A percentile compares a stretch with the other conserved stretches of the same genome.
Conservation (phyloP, 1,140 invertebrate species). For the Heliconius melpomene region DNA sequence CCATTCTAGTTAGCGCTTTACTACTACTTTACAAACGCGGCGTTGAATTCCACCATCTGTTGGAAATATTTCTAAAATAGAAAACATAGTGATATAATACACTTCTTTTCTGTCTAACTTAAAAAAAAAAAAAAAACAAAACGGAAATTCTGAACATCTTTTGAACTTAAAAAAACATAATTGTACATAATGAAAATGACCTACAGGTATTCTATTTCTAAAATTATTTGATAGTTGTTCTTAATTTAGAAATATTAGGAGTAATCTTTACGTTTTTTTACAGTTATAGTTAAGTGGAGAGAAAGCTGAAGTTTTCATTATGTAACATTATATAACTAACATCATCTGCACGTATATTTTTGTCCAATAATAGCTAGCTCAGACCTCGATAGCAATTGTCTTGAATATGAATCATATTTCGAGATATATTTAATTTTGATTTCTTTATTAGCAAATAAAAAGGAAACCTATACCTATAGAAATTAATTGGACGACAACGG, state of each 20-base stretch:
- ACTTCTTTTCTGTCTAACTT: background rate
- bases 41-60: too few relatives aligned
- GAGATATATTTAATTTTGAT: background rate
- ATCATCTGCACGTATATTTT: slow-evolving; percentile 2
- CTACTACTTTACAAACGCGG: too few relatives aligned
- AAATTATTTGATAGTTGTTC: background rate
- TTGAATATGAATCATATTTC: background rate
- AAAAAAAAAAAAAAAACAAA: background rate
- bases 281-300: background rate
- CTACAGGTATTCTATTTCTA: background rate
- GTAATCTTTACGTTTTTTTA: background rate
- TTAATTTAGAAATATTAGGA: background rate
- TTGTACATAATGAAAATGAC: background rate
- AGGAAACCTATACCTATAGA: background rate
- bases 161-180: background rate
- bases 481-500: background rate
- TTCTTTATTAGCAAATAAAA: background rate
- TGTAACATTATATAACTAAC: background rate
- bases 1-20: too few relatives aligned
- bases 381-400: background rate
- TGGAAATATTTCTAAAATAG: too few relatives aligned
- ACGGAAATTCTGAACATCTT: background rate
- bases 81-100: too few relatives aligned
- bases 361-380: slow-evolving; percentile 7
- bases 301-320: slow-evolving; percentile 5